These are phyloP conservation scores for Syngnathus typhle DNA, from an alignment of 2,113 vertebrate genomes.

Conservation along the genomic window DNA sequence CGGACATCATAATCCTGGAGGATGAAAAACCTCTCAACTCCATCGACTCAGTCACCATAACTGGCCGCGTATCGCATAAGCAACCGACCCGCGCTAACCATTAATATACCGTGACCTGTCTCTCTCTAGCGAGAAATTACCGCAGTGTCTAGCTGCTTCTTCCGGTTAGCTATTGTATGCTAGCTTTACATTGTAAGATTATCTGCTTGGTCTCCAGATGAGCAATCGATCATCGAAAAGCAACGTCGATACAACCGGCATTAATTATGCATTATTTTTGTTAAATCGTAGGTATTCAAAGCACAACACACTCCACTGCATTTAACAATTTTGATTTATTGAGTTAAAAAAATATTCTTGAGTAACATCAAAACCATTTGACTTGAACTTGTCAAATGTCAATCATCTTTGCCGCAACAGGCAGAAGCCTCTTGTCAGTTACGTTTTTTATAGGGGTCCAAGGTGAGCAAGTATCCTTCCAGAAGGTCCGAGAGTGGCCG, in stretches of 20 bases:
- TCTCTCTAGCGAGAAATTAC: background rate
- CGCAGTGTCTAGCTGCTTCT: background rate
- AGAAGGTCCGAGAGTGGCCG: constrained; percentile 41
- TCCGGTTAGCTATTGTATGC: constrained; percentile 34
- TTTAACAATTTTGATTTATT: constrained; percentile 17
- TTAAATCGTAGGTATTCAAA: no score
- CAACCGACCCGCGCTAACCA: background rate
- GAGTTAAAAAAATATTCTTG: background rate
- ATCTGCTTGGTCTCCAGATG: constrained; percentile 45
- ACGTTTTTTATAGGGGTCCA: constrained; percentile 25
- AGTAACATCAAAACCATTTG: background rate
- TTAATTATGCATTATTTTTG: no score
- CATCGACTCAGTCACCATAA: constrained; percentile 28
- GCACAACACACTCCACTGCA: no score
- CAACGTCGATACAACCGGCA: background rate
- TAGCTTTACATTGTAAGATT: constrained; percentile 10
- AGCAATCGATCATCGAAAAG: constrained; percentile 31
- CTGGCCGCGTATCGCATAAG: constrained; percentile 13
- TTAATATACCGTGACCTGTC: background rate
- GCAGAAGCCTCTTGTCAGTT: no score
- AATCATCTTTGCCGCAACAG: background rate
- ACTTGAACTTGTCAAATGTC: background rate
- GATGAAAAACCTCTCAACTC: constrained; percentile 36
- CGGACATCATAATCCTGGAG: constrained; percentile 28
- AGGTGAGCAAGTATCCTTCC: constrained; percentile 50